Conservation (phyloP, 2,888 invertebrate species). For the Ditula angustiorana region DNA sequence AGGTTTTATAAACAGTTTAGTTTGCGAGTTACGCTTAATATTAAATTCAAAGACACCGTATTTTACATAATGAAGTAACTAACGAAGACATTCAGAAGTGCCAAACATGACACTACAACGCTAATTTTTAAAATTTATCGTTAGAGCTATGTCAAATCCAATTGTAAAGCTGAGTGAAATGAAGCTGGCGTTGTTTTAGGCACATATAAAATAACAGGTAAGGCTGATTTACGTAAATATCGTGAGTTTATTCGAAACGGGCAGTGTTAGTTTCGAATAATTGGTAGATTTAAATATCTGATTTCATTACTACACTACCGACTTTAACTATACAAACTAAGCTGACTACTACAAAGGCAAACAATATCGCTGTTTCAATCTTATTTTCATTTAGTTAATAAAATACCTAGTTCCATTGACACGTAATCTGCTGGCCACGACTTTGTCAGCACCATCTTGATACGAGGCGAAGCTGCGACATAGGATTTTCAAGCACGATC, state of each 20-base stretch:
- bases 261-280: neutral
- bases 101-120: constrained; percentile 13
- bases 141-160: neutral
- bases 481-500: constrained; percentile 70
- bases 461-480: constrained; percentile 47
- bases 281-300: neutral
- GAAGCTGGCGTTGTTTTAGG: neutral
- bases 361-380: constrained; percentile 27
- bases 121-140: constrained; percentile 17
- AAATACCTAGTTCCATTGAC: constrained; percentile 27
- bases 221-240: neutral
- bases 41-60: neutral
- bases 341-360: neutral
- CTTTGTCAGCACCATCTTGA: constrained; percentile 64
- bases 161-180: neutral
- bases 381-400: constrained; percentile 31
- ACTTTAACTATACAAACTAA: constrained; percentile 7
- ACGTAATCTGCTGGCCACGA: constrained; percentile 69
- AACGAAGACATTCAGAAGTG: constrained; percentile 26
- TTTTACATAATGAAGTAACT: neutral
- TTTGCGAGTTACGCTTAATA: constrained; percentile 1
- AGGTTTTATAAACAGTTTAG: too few species aligned
- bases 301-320: neutral
- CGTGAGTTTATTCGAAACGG: neutral
- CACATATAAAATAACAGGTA: neutral